A percentile compares a stretch with the other conserved stretches of the same genome.
Evolutionary conservation across 2,888 invertebrate genomes (phyloP).

Genomic region (Hyles lineata): DNA sequence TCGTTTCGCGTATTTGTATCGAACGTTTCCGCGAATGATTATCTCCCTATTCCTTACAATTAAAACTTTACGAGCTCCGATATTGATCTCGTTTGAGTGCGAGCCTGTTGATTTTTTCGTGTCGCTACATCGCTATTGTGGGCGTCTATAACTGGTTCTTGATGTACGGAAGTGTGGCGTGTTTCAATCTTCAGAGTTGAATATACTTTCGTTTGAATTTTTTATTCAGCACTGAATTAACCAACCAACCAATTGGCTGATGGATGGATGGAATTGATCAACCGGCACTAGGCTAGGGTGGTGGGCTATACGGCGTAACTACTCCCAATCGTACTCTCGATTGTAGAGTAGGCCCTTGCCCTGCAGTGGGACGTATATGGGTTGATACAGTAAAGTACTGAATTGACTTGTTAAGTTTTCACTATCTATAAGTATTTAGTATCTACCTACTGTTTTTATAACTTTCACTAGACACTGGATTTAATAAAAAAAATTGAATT

Average conservation of each 20-base stretch:
- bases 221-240: background rate
- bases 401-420: too few species aligned
- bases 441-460: too few species aligned
- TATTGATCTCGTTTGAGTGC: constrained; percentile 37
- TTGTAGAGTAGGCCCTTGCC: too few species aligned
- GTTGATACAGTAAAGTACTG: background rate
- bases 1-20: constrained; percentile 33
- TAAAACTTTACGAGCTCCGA: constrained; percentile 39
- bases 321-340: too few species aligned
- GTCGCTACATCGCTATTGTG: background rate
- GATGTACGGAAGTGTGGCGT: background rate
- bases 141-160: constrained; percentile 13
- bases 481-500: too few species aligned
- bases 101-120: constrained; percentile 24
- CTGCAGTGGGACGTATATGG: too few species aligned
- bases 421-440: too few species aligned
- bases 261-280: too few species aligned
- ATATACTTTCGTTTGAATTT: background rate
- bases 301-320: too few species aligned
- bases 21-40: constrained; percentile 34
- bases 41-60: constrained; percentile 32
- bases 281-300: too few species aligned
- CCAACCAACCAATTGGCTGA: too few species aligned
- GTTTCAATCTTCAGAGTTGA: background rate
- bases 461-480: too few species aligned